These are phyloP conservation scores for Pseudochromis fuscus DNA, from an alignment of 2,797 vertebrate genomes.

Conservation along the genomic window DNA sequence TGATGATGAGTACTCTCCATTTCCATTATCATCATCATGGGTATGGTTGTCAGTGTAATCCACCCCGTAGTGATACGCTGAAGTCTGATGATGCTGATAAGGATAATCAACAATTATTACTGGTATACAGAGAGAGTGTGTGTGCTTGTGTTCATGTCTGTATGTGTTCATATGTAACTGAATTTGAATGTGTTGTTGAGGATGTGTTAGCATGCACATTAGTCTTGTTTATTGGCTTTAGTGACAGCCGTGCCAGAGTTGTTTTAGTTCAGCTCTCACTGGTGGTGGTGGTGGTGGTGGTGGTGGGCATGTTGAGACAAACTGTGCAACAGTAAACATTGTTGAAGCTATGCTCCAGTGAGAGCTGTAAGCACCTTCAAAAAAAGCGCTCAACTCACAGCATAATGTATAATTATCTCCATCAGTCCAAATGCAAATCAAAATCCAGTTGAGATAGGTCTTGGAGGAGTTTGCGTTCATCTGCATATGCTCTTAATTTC, in stretches of 20 bases:
- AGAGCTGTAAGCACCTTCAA: constrained; percentile 9
- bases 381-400: constrained; percentile 14
- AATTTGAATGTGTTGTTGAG: constrained; percentile 31
- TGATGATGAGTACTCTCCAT: constrained; percentile 70
- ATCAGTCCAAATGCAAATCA: constrained; percentile 28
- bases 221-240: constrained; percentile 31
- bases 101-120: constrained; percentile 71
- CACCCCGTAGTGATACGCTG: constrained; percentile 68
- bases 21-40: constrained; percentile 70
- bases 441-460: constrained; percentile 39
- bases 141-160: constrained; percentile 6
- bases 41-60: constrained; percentile 74
- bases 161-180: constrained; percentile 17
- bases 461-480: constrained; percentile 21
- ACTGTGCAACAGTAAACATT: constrained; percentile 16
- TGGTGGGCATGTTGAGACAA: constrained; percentile 26
- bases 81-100: constrained; percentile 64
- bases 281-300: too few relatives aligned
- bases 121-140: constrained; percentile 8
- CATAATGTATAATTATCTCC: constrained; percentile 31
- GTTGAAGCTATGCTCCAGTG: not conserved
- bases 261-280: constrained; percentile 19
- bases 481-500: not conserved
- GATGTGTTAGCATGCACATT: constrained; percentile 23
- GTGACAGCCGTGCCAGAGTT: constrained; percentile 40